Percentiles rank a stretch among this genome's conserved stretches.
These are phyloP conservation scores for Pseudorhombus dupliciocellatus DNA, from an alignment of 2,113 vertebrate species.

Conservation along the genomic window DNA sequence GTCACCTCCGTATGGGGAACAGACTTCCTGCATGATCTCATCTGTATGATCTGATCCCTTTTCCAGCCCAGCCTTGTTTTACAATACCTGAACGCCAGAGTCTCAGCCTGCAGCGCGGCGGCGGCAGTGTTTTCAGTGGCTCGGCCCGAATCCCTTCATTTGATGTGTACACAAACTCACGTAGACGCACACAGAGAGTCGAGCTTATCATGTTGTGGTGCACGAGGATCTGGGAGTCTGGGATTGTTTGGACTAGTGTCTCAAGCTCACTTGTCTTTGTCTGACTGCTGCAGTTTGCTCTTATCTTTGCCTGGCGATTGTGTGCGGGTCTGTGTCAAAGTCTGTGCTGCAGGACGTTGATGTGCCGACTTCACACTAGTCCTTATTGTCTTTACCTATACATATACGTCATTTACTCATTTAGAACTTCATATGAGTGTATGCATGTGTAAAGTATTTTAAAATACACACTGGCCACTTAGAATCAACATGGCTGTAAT, in stretches of 20 bases:
- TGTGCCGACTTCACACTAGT: background rate
- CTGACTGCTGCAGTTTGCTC: constrained; percentile 11
- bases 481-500: background rate
- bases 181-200: constrained; percentile 24
- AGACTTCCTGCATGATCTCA: constrained; percentile 51
- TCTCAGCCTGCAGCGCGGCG: constrained; percentile 12
- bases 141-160: constrained; percentile 30
- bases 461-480: too few species aligned
- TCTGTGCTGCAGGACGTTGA: constrained; percentile 36
- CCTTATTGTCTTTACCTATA: background rate
- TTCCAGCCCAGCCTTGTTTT: constrained; percentile 48
- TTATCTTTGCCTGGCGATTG: constrained; percentile 36
- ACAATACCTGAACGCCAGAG: constrained; percentile 10
- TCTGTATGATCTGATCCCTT: constrained; percentile 22
- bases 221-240: constrained; percentile 48
- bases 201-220: constrained; percentile 56
- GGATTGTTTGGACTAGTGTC: constrained; percentile 66
- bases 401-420: background rate
- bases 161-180: constrained; percentile 50
- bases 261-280: constrained; percentile 55
- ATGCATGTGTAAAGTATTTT: background rate
- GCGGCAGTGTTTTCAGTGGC: constrained; percentile 15
- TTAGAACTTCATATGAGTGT: background rate
- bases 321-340: constrained; percentile 18
- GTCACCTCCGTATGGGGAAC: constrained; percentile 22